phyloP scores from a whole-genome alignment of 2,113 vertebrate species.

The Columba livia region DNA sequence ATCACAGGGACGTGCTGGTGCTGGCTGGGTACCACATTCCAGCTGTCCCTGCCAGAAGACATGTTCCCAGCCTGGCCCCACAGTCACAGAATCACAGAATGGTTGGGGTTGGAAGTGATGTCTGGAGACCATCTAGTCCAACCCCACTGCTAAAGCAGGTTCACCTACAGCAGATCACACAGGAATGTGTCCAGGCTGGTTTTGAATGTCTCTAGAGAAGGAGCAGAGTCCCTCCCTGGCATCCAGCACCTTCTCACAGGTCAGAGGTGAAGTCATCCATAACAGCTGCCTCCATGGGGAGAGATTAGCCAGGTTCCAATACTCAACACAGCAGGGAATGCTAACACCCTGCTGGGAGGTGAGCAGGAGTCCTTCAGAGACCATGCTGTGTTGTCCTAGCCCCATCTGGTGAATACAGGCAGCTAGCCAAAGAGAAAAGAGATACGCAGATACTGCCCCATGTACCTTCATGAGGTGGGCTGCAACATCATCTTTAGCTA shows the following conservation, averaged over 20 bases:
- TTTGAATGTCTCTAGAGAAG: too few relatives aligned
- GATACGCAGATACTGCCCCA: rapidly evolving
- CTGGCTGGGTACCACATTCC: rapidly evolving
- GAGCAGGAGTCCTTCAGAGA: neutral
- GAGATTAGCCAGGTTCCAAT: neutral
- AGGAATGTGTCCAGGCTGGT: too few relatives aligned
- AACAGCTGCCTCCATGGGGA: neutral
- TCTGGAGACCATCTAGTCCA: too few relatives aligned
- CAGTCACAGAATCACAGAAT: too few relatives aligned
- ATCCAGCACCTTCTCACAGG: neutral
- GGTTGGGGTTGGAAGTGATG: too few relatives aligned
- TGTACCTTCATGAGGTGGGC: neutral
- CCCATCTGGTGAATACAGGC: rapidly evolving
- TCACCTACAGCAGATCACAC: too few relatives aligned
- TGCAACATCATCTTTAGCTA: neutral
- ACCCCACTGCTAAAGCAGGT: too few relatives aligned
- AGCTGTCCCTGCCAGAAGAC: neutral
- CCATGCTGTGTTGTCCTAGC: neutral
- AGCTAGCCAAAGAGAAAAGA: neutral
- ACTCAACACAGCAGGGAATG: neutral
- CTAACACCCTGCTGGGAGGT: neutral
- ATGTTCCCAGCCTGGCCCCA: neutral
- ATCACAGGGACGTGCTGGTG: neutral
- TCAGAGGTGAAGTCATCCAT: neutral
- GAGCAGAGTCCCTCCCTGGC: neutral